Base-by-base conservation (phyloP, 2,888 invertebrate species). In the Tetropium fuscum region DNA sequence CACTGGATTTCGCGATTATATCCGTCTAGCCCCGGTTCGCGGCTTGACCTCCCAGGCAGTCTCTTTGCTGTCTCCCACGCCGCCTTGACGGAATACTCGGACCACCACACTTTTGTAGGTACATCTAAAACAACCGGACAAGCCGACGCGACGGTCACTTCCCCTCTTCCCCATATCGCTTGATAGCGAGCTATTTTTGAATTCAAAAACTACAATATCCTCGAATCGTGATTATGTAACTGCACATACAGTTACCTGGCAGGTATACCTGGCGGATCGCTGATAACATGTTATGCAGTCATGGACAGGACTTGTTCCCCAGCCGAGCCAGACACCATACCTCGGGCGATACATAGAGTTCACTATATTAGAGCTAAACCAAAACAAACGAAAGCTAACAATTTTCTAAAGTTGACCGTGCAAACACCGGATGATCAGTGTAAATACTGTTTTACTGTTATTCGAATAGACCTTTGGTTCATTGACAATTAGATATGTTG, bases 221-320 rank as follows among this genome's bases (percentile, higher is more conserved):
- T 65, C 63, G 67, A 69, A 72, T 74, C 75, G 72, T 74, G 74
- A 75, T 78, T 78, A 75, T 76, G 74, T 76, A 76, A 77, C 73
- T 70, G 73, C 67, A 63, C 75, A 73, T 78, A 79, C 79, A 75
- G 78, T 79, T 78, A 79, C 64, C 63, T 62, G 63, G n/a, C n/a
- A n/a, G n/a, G 60, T 67, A 59, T 71, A 68, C 63, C 58, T 64
- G 64, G 38, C 19, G 45, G 48, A 20, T 25, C 47, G 48, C 64
- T 68, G 66, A 68, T 66, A 66, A 63, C 64, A 62, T 64, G 63
- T 61, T 60, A 60, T 65, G 58, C 61, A 61, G 45, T 19, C 36
- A 15, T 19, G 22, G 20, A 11, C 57, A 57, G 43, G 57, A 11
- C 57, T 51, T 32, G 57, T 57, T 57, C 57, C 43, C 43, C 43